Evolutionary conservation across 2,797 vertebrate species (phyloP), one percentile per base, ranked within the genome.

Genomic region (Tapera naevia): DNA sequence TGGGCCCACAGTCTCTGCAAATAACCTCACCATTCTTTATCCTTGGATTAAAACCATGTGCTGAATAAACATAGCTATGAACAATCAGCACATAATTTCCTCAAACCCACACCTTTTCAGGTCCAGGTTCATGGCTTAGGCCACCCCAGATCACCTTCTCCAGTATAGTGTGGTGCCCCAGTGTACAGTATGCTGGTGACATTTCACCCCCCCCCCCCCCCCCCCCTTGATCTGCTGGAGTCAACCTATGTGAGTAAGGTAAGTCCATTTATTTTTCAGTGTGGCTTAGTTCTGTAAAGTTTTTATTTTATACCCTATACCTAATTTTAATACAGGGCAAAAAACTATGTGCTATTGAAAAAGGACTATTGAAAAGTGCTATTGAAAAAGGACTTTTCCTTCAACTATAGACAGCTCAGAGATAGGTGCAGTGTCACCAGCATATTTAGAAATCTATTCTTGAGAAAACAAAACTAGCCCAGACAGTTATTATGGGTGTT

Each of bases 211-310:
- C n/a, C n/a, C n/a, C n/a, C n/a, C n/a, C n/a, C n/a, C n/a, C n/a
- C n/a, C 48, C 28, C 13, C 57, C 88, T 92, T 92, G 80, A 94
- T 92, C 67, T 94, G 69, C 81, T 95, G 90, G 92, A 96, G 80
- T 71, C 91, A 90, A 70, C 65, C 66, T 75, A 43, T 79, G 60
- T 65, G 37, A 80, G 48, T 91, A 70, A 95, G 93, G 78, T 93
- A 92, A 91, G 83, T 90, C 95, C 93, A 4, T 51, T 50, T 74
- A 78, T 91, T 94, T 97, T 95, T 94, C 88, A 94, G 83, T 96
- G 93, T 94, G 96, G 78, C 95, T 94, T 94, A 95, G 96, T 94
- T 96, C 95, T 96, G 94, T 96, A 86, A 96, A 96, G 91, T 96
- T 96, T 93, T 95, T 95, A 19, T 75, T 92, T n/a, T 80, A 37